Conservation (phyloP, 2,113 vertebrate genomes). For the Tachuris rubrigastra region DNA sequence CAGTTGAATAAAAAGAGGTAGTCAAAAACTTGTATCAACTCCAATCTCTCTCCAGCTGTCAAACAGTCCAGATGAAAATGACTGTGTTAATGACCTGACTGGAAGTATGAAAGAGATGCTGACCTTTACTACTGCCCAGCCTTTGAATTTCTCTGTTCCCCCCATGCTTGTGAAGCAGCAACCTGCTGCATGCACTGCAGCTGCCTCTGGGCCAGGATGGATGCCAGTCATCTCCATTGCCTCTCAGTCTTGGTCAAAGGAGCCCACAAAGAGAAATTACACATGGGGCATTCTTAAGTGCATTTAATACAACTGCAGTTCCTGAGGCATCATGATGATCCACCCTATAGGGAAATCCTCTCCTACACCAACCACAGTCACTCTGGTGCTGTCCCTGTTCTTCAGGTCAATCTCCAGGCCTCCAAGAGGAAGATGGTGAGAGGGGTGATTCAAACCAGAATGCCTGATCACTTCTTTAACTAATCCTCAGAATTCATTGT, state of each 20-base stretch:
- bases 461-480: background rate
- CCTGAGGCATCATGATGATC: background rate
- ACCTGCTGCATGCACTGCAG: background rate
- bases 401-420: background rate
- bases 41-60: background rate
- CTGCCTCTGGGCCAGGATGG: background rate
- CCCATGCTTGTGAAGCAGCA: background rate
- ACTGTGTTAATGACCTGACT: background rate
- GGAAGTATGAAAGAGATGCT: background rate
- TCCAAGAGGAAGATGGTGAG: background rate
- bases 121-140: background rate
- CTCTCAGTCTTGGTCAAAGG: background rate
- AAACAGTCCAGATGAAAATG: background rate
- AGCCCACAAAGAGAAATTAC: background rate
- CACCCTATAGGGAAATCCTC: rapidly evolving
- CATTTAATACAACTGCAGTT: background rate
- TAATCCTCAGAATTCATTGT: background rate
- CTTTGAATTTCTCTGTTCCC: background rate
- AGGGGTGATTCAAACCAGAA: background rate
- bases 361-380: background rate
- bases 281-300: background rate
- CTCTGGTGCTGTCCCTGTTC: rapidly evolving
- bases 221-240: background rate
- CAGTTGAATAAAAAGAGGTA: background rate
- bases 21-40: background rate